Evolutionary conservation across 1,140 invertebrate species (phyloP), one percentile per base, ranked within the genome.

Genomic region (Drosophila santomea): DNA sequence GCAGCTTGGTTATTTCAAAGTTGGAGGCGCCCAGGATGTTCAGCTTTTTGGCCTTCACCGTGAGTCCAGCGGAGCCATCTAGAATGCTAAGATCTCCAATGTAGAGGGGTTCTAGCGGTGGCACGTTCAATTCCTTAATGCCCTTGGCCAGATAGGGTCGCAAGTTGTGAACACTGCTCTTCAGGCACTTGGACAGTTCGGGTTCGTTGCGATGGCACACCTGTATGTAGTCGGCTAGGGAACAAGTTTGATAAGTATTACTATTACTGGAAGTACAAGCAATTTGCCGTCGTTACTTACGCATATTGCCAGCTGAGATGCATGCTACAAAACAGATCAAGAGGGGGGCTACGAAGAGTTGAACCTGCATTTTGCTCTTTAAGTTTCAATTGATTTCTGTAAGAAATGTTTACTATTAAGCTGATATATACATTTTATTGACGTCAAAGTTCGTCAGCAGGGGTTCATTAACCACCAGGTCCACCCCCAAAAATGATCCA

Each of bases 21-120:
- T 95, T 93, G 41, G 94, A 94, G n/a, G 95, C 94, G 7, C 95
- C 95, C 50, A 92, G 93, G 2, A 94, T 93, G 12, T 92, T 93
- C 0, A 95, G 84, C 64, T 96, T 92, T 36, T 91, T 94, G 14
- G 93, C 93, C 12, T 90, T 93, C 39, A 95, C 92, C 73, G 90
- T 94, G 14, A 96, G 83, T 0, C 93, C 94, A 3, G 51, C 84
- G n/a, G 78, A 57, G 14, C 92, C 93, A 15, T 95, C 93, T 0
- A 93, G 78, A 10, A 93, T 93, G 12, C 93, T 93, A 3, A 95
- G 74, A 75, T 95, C 94, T n/a, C 94, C 93, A 23, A 95, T 93
- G 28, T 94, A 72, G 15, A 96, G 89, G 7, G 95, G 95, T 71
- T 95, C 95, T 48, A 95, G 75, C 1, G 94, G 92, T 0, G 95